Evolutionary conservation across 2,113 vertebrate species (phyloP).

Genomic region (Erpornis zantholeuca): DNA sequence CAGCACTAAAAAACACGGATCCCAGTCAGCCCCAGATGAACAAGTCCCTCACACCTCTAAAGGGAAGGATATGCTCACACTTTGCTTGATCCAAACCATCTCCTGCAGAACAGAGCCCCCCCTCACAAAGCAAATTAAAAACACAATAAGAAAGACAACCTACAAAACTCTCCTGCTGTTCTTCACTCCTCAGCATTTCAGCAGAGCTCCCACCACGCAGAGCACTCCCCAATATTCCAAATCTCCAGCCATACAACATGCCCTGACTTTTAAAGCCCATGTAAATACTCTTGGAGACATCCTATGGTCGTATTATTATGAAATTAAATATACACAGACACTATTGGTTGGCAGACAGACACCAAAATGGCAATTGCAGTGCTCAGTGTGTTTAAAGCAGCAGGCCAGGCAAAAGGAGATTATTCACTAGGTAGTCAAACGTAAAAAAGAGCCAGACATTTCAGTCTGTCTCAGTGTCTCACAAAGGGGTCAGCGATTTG

Average conservation of each 20-base stretch:
- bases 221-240: not conserved
- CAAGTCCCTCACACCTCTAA: not conserved
- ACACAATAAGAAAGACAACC: not conserved
- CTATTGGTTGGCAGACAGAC: not conserved
- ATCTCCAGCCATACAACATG: not conserved
- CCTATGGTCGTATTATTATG: not conserved
- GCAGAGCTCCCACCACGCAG: not conserved
- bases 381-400: not conserved
- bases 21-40: not conserved
- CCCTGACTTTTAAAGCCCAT: not conserved
- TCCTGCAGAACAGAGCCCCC: not conserved
- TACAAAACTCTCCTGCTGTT: not conserved
- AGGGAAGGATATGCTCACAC: not conserved
- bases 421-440: not conserved
- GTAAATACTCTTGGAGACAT: not conserved
- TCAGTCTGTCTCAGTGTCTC: not conserved
- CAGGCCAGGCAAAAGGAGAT: not conserved
- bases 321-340: not conserved
- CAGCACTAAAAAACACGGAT: rapidly evolving
- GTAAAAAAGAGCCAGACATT: not conserved
- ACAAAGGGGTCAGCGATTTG: conserved; percentile 24
- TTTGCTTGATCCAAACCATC: not conserved
- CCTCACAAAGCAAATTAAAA: not conserved
- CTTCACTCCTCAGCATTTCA: not conserved
- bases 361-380: not conserved